Conservation (phyloP, 2,888 invertebrate genomes). For the Lymantria dispar region DNA sequence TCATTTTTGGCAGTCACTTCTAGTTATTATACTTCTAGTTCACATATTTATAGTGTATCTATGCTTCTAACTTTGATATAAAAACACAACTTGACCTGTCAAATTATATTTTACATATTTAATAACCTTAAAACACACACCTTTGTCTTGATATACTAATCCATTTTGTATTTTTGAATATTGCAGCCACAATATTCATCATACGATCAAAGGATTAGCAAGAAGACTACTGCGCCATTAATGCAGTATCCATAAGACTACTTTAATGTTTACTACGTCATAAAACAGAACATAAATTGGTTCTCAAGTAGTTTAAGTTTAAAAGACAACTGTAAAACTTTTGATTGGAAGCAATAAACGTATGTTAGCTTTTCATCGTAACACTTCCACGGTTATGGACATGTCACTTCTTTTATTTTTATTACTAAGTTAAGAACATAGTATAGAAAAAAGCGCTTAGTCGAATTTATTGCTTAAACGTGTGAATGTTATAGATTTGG, state of each 20-base stretch:
- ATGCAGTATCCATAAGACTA: not conserved
- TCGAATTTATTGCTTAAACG: not conserved
- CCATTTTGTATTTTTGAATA: too few species aligned
- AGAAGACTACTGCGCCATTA: not conserved
- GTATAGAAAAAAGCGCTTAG: not conserved
- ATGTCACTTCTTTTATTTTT: not conserved
- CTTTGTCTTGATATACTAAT: too few species aligned
- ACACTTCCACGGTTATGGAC: not conserved
- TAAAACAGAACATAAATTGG: constrained; percentile 17
- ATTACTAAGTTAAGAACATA: not conserved
- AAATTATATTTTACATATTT: too few species aligned
- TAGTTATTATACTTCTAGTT: too few species aligned
- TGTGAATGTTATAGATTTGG: too few species aligned
- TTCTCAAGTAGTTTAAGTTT: constrained; percentile 6
- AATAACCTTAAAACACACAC: too few species aligned
- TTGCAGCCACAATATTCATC: too few species aligned
- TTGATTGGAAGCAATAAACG: constrained; percentile 22
- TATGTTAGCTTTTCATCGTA: constrained; percentile 4
- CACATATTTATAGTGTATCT: too few species aligned
- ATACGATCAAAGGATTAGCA: not conserved
- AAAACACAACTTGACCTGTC: too few species aligned
- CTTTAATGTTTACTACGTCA: constrained; percentile 1
- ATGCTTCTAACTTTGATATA: too few species aligned
- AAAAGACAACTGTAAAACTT: constrained; percentile 18
- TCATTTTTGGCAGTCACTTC: too few species aligned